These are phyloP conservation scores for Calameuta filiformis DNA, from an alignment of 2,888 invertebrate genomes.

Conservation along the genomic window DNA sequence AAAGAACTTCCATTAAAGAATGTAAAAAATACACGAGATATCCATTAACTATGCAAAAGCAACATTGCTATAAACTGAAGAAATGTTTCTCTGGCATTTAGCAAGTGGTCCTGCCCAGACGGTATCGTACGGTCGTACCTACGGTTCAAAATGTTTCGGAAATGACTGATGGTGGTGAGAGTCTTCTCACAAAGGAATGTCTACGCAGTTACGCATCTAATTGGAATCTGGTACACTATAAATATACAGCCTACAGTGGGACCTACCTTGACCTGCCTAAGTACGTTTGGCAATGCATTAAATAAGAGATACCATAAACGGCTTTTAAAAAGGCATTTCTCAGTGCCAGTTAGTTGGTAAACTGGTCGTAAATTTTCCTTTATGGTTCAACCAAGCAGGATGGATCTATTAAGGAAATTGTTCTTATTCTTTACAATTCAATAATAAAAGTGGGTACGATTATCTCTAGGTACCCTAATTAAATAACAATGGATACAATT, in stretches of 20 bases:
- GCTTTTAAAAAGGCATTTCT: not conserved
- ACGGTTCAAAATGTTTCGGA: slow-evolving; percentile 69
- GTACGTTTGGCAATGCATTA: slow-evolving; percentile 63
- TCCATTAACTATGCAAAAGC: not conserved
- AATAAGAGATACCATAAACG: slow-evolving; percentile 48
- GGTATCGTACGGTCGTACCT: slow-evolving; percentile 81
- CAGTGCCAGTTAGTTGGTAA: not conserved
- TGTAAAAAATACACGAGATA: not conserved
- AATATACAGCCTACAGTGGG: slow-evolving; percentile 89
- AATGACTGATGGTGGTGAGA: slow-evolving; percentile 67
- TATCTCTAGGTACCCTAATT: not conserved
- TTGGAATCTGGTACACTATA: slow-evolving; percentile 92
- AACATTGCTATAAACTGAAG: not conserved
- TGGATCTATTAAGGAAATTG: not conserved
- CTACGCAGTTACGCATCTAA: slow-evolving; percentile 84
- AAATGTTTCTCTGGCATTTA: slow-evolving; percentile 57
- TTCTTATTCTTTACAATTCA: not conserved
- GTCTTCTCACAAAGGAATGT: slow-evolving; percentile 76
- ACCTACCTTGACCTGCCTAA: slow-evolving; percentile 88
- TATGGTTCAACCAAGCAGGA: not conserved
- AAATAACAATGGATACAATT: not conserved
- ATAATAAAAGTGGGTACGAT: not conserved
- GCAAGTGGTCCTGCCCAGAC: slow-evolving; percentile 84
- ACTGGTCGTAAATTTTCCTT: not conserved
- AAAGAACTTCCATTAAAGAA: not conserved